A percentile compares a stretch with the other conserved stretches of the same genome.
These are phyloP conservation scores for Polypterus senegalus DNA, from an alignment of 2,113 vertebrate species.

Conservation along the genomic window DNA sequence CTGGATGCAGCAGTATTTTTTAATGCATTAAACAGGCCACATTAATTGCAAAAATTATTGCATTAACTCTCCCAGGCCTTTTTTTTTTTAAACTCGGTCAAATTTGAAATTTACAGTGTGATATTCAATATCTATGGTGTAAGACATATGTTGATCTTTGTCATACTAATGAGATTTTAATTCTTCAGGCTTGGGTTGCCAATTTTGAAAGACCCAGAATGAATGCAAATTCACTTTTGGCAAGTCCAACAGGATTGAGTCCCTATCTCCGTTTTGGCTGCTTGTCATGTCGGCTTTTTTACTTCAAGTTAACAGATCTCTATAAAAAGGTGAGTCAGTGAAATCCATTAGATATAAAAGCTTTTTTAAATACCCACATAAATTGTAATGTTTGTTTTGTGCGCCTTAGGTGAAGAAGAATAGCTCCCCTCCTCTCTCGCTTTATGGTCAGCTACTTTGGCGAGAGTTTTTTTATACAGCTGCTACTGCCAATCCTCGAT, in stretches of 20 bases:
- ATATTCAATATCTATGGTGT: neutral
- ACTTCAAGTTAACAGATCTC: slow-evolving; percentile 59
- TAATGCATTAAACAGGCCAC: no score
- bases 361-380: neutral
- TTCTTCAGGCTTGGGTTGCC: slow-evolving; percentile 51
- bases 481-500: slow-evolving; percentile 52
- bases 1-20: no score
- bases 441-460: slow-evolving; percentile 56
- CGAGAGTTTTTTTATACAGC: slow-evolving; percentile 56
- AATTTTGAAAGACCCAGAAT: slow-evolving; percentile 58
- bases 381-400: neutral
- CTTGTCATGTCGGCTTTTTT: slow-evolving; percentile 56
- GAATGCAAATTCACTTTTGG: slow-evolving; percentile 57
- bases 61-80: no score
- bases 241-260: slow-evolving; percentile 55
- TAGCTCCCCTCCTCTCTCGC: slow-evolving; percentile 49
- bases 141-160: neutral
- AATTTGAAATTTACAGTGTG: no score
- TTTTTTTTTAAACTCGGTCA: no score
- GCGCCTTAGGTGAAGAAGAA: slow-evolving; percentile 50
- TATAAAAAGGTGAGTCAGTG: slow-evolving; percentile 42
- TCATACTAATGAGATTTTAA: no score
- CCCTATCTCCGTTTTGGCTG: slow-evolving; percentile 58
- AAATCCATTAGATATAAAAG: neutral
- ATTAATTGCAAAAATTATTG: no score